phyloP scores from a whole-genome alignment of 2,888 invertebrate genomes.

The Amphipoea lucens region DNA sequence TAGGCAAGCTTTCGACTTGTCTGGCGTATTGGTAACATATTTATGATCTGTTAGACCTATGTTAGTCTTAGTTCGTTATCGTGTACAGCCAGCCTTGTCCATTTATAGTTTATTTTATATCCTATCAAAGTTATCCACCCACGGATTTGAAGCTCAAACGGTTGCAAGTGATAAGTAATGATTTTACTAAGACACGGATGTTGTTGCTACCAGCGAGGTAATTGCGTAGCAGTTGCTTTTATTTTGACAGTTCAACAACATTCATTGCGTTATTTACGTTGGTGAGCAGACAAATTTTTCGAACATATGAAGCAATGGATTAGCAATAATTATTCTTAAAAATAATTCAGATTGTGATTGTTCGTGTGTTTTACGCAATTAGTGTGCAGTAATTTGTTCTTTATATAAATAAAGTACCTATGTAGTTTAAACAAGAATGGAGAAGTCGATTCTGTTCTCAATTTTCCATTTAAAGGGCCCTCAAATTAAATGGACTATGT shows the following conservation, averaged over 20 bases:
- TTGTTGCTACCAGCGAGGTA: not conserved
- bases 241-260: too few species aligned
- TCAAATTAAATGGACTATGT: not conserved
- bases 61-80: constrained; percentile 51
- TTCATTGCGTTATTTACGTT: too few species aligned
- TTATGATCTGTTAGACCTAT: constrained; percentile 49
- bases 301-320: too few species aligned
- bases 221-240: too few species aligned
- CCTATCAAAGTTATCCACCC: constrained; percentile 37
- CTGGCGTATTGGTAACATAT: constrained; percentile 47
- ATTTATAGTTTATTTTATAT: constrained; percentile 39
- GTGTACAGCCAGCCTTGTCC: constrained; percentile 21
- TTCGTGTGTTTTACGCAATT: too few species aligned
- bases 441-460: not conserved
- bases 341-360: too few species aligned
- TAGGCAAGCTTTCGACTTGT: constrained; percentile 41
- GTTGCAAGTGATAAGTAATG: not conserved
- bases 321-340: too few species aligned
- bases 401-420: not conserved
- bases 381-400: not conserved
- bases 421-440: too few species aligned
- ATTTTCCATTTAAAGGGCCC: not conserved
- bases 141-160: constrained; percentile 19
- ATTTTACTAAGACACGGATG: not conserved
- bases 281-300: too few species aligned